Percentiles rank a stretch among this genome's conserved stretches.
Conservation (phyloP, 2,797 vertebrate genomes). For the Chelonia mydas region DNA sequence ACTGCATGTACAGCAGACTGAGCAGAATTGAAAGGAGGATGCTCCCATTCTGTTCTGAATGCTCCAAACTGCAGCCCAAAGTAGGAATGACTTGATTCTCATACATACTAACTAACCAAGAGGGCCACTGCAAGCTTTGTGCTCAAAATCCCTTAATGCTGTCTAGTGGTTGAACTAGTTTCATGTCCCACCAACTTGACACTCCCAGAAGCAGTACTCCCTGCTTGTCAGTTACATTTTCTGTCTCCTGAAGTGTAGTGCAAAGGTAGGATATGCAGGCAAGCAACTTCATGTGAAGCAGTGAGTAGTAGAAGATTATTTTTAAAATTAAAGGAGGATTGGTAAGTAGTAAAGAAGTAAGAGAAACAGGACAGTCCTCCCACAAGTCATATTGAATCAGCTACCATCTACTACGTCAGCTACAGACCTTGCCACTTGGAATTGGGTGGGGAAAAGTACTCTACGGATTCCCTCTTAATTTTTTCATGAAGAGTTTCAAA, state of each 20-base stretch:
- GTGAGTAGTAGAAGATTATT: background rate
- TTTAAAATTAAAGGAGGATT: background rate
- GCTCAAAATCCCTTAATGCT: background rate
- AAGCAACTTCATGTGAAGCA: background rate
- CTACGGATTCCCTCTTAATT: background rate
- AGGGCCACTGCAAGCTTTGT: background rate
- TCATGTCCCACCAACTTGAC: background rate
- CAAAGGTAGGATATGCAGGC: background rate
- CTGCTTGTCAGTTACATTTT: background rate
- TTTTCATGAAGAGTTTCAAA: background rate
- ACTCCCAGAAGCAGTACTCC: background rate
- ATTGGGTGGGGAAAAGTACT: background rate
- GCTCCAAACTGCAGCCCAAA: background rate
- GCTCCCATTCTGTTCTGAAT: background rate
- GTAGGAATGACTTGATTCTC: background rate
- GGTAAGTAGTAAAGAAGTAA: background rate
- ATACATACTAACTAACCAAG: background rate
- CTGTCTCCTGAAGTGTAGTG: background rate
- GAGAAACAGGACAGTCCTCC: background rate
- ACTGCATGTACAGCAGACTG: fast-evolving
- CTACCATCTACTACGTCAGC: background rate
- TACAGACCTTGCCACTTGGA: background rate
- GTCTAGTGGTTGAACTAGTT: background rate
- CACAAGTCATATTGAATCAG: background rate
- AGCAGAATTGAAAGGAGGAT: background rate